Conservation (phyloP, 2,888 invertebrate genomes). For the Xestia ashworthii region DNA sequence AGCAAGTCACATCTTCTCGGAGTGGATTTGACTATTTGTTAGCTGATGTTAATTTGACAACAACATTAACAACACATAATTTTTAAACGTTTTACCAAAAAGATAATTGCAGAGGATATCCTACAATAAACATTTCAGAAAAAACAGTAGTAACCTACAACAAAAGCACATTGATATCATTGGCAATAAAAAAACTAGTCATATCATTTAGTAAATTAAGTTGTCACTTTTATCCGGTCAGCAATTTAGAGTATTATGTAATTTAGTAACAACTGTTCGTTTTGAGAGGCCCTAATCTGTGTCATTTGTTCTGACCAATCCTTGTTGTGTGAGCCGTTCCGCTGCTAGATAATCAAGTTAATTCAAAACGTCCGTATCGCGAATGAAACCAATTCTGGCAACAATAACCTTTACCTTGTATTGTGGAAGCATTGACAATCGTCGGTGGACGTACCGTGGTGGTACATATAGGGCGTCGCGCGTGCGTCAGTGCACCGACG, state of each 20-base stretch:
- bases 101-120: background rate
- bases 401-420: slow-evolving; percentile 89
- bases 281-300: slow-evolving; percentile 50
- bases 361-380: slow-evolving; percentile 75
- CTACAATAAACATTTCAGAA: background rate
- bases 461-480: slow-evolving; percentile 58
- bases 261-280: slow-evolving; percentile 43
- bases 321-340: slow-evolving; percentile 59
- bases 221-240: slow-evolving; percentile 58
- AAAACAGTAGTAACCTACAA: background rate
- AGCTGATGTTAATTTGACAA: background rate
- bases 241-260: slow-evolving; percentile 59
- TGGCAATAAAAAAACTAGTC: slow-evolving; percentile 34
- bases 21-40: background rate
- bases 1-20: background rate
- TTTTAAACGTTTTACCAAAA: background rate
- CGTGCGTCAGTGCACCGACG: slow-evolving; percentile 72
- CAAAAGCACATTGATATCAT: slow-evolving; percentile 9
- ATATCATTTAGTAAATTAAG: slow-evolving; percentile 48
- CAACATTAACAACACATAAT: background rate
- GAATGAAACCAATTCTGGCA: slow-evolving; percentile 80
- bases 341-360: slow-evolving; percentile 72
- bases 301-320: slow-evolving; percentile 49
- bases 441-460: slow-evolving; percentile 42
- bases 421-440: slow-evolving; percentile 75